A percentile compares a stretch with the other conserved stretches of the same genome.
These are phyloP conservation scores for Sphenopsis melanotis DNA, from an alignment of 2,797 vertebrate species.

Conservation along the genomic window DNA sequence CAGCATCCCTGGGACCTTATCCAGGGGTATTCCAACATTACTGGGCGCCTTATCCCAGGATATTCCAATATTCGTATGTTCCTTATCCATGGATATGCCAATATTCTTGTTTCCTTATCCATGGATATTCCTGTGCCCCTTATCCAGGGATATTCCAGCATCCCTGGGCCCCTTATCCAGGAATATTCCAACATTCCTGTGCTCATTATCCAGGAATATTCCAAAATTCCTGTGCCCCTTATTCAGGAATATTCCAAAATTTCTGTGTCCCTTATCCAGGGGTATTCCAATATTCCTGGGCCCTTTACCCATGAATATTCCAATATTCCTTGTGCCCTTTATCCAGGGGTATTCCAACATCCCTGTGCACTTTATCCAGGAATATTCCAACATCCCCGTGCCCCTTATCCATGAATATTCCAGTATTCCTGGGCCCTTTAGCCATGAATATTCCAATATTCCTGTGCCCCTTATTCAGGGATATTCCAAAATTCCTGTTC, in stretches of 20 bases:
- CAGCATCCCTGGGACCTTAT: accelerated
- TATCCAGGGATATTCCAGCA: no score
- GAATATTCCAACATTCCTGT: neutral
- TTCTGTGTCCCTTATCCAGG: accelerated
- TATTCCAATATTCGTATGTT: neutral
- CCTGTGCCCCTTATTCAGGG: no score
- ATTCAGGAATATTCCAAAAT: neutral
- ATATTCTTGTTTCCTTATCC: no score
- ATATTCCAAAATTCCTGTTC: neutral
- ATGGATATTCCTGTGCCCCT: no score
- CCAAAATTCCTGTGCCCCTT: no score
- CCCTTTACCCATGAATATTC: no score
- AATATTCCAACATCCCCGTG: neutral
- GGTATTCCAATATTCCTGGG: no score
- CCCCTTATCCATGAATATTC: accelerated
- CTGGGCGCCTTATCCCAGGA: no score
- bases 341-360: accelerated
- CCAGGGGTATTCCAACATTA: accelerated
- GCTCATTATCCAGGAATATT: neutral
- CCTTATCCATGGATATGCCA: no score
- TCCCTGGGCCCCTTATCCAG: neutral
- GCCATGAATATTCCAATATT: accelerated
- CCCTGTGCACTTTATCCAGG: accelerated
- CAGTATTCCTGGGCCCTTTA: accelerated
- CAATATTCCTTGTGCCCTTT: no score